These are phyloP conservation scores for Triplophysa dalaica DNA, from an alignment of 2,113 vertebrate genomes.

Conservation along the genomic window DNA sequence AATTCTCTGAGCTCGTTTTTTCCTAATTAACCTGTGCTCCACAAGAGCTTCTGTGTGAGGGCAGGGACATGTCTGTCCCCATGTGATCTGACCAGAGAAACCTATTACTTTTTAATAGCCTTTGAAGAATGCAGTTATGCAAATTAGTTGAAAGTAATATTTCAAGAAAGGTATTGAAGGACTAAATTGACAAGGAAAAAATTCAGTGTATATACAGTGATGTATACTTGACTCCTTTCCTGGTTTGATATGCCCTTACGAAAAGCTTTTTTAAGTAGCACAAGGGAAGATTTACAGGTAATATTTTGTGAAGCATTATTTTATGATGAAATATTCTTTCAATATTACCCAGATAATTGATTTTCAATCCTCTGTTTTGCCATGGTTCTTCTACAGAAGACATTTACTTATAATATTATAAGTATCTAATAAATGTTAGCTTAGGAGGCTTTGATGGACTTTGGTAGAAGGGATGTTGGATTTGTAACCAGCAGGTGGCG, in stretches of 20 bases:
- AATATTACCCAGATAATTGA: too few species aligned
- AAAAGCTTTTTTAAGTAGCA: background rate
- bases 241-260: background rate
- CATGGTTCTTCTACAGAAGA: background rate
- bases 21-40: slow-evolving; percentile 22
- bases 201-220: too few species aligned
- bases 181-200: too few species aligned
- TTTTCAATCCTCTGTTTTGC: too few species aligned
- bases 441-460: too few species aligned
- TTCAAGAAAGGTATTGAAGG: background rate
- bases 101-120: background rate
- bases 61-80: background rate
- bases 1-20: background rate
- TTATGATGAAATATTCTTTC: too few species aligned
- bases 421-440: background rate
- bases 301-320: background rate
- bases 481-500: slow-evolving; percentile 48
- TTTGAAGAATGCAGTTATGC: background rate
- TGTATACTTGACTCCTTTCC: too few species aligned
- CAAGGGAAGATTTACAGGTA: background rate
- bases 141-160: background rate
- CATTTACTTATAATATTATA: too few species aligned
- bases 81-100: slow-evolving; percentile 12
- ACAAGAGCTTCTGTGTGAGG: background rate
- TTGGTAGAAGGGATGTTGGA: background rate